Evolutionary conservation across 1,140 invertebrate genomes (phyloP).

Genomic region (Heliconius melpomene): DNA sequence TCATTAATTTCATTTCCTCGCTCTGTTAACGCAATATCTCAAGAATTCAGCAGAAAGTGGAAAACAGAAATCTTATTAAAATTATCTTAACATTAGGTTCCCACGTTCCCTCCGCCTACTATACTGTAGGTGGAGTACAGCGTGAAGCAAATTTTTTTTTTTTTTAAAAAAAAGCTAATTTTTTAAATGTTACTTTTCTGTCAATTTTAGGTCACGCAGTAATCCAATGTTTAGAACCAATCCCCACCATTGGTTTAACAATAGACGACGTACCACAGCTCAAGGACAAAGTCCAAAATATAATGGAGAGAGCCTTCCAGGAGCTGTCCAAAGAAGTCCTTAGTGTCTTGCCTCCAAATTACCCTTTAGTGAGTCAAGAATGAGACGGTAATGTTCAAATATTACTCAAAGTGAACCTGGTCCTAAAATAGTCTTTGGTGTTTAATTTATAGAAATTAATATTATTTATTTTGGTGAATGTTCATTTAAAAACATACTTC

Average conservation of each 20-base stretch:
- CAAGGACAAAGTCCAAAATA: conserved; percentile 83
- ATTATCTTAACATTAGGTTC: too few relatives aligned
- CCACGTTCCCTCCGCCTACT: too few relatives aligned
- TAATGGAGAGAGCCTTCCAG: conserved; percentile 86
- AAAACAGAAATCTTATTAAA: too few relatives aligned
- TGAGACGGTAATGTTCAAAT: background rate
- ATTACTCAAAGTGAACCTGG: background rate
- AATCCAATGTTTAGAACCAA: conserved; percentile 89
- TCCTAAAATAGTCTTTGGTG: background rate
- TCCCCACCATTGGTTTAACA: conserved; percentile 88
- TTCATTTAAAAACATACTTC: too few relatives aligned
- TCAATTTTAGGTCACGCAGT: conserved; percentile 86
- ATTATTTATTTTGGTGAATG: background rate
- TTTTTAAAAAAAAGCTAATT: too few relatives aligned
- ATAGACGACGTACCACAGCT: conserved; percentile 87
- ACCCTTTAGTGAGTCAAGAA: conserved; percentile 63
- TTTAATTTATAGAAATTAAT: background rate
- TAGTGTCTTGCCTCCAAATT: conserved; percentile 68
- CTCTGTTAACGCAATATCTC: too few relatives aligned
- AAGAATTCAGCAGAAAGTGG: too few relatives aligned
- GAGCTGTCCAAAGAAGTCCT: conserved; percentile 85
- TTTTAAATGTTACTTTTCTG: background rate
- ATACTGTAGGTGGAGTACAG: too few relatives aligned
- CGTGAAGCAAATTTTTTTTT: too few relatives aligned
- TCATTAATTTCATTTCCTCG: too few relatives aligned